These are phyloP conservation scores for Pardalotus punctatus DNA, from an alignment of 2,113 vertebrate genomes.

Conservation along the genomic window DNA sequence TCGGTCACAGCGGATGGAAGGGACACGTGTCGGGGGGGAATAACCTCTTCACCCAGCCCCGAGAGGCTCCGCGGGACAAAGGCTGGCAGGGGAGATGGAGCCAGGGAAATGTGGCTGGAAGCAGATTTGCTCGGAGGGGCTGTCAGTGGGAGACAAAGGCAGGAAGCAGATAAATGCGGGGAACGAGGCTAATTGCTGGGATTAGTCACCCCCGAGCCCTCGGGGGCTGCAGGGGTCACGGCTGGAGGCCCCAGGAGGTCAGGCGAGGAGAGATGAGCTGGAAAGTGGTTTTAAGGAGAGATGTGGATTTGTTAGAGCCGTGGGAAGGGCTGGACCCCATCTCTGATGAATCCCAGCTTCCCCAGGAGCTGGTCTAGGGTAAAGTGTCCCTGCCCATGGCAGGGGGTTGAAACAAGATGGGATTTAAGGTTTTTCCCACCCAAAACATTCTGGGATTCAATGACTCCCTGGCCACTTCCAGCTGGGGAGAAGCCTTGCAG, in stretches of 20 bases:
- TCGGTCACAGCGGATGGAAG: fast-evolving
- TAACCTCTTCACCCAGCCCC: not conserved
- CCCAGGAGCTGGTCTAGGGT: too few relatives aligned
- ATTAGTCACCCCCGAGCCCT: not conserved
- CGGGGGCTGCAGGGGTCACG: not conserved
- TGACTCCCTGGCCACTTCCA: too few relatives aligned
- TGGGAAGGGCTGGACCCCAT: not conserved
- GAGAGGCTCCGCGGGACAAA: not conserved
- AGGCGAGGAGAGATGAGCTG: not conserved
- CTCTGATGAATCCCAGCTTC: not conserved
- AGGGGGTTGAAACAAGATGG: fast-evolving
- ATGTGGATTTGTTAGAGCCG: fast-evolving
- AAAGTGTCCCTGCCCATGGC: not conserved
- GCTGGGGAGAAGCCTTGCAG: not conserved
- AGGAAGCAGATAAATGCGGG: not conserved
- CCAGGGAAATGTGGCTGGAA: not conserved
- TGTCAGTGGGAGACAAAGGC: conserved; percentile 40
- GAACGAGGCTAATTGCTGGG: conserved; percentile 16
- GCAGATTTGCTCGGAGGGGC: not conserved
- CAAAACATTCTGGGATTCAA: not conserved
- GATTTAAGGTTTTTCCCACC: not conserved
- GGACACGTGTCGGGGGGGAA: not conserved
- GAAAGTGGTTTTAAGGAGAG: not conserved
- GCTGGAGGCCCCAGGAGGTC: not conserved
- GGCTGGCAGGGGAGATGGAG: not conserved